Percentiles rank a stretch among this genome's conserved stretches.
Conservation (phyloP, 2,113 vertebrate species). For the Apteryx owenii region DNA sequence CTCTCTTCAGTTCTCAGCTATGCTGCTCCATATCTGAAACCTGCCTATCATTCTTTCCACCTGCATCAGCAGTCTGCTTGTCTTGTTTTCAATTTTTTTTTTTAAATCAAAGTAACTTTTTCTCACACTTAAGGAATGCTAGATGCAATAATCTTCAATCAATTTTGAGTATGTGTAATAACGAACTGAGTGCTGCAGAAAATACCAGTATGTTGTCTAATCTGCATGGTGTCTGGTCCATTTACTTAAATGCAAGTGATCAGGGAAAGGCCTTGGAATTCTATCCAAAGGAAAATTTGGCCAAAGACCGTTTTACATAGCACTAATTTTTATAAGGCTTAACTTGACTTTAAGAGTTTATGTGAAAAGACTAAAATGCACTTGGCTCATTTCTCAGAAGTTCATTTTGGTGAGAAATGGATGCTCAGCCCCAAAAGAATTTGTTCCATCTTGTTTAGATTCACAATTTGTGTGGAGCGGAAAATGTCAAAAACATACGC, state of each 20-base stretch:
- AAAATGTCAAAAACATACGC: neutral
- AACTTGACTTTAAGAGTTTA: neutral
- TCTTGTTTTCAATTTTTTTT: rapidly evolving
- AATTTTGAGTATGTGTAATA: neutral
- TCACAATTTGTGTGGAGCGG: neutral
- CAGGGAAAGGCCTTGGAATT: neutral
- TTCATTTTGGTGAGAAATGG: neutral
- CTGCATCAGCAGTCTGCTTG: neutral
- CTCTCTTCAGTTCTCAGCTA: neutral
- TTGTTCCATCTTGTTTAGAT: neutral
- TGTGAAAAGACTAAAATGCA: neutral
- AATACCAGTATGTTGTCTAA: neutral
- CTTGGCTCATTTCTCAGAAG: neutral
- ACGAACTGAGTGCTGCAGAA: neutral
- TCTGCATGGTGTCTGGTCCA: neutral
- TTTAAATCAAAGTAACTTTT: neutral
- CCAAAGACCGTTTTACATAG: neutral
- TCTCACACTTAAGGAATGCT: neutral
- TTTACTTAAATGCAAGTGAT: neutral
- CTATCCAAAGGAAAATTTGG: neutral
- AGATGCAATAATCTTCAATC: neutral
- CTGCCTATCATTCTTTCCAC: neutral
- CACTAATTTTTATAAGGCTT: neutral
- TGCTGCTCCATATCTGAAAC: neutral
- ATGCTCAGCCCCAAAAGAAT: neutral